A percentile compares a stretch with the other conserved stretches of the same genome.
These are phyloP conservation scores for Desmodus rotundus DNA, from an alignment of 2,113 vertebrate genomes.

Conservation along the genomic window DNA sequence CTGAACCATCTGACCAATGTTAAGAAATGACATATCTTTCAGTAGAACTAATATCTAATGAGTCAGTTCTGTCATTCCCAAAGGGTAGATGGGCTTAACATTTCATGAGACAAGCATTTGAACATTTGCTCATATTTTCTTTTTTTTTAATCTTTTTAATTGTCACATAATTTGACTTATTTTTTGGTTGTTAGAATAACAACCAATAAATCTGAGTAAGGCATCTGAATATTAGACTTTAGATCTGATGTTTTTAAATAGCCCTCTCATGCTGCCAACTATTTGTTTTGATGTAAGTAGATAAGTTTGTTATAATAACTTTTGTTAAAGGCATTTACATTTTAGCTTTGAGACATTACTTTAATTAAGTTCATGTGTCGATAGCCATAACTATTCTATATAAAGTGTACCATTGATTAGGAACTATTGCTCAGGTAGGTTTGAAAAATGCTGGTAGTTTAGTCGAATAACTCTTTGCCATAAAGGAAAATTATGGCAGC, in stretches of 20 bases:
- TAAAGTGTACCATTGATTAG: background rate
- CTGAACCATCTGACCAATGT: background rate
- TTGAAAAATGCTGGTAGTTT: background rate
- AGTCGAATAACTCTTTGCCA: slow-evolving; percentile 13
- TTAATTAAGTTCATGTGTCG: slow-evolving; percentile 48
- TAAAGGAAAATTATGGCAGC: background rate
- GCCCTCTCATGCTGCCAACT: background rate
- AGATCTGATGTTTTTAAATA: slow-evolving; percentile 28
- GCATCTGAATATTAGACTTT: background rate
- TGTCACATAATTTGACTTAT: slow-evolving; percentile 16
- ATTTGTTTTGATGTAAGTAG: slow-evolving; percentile 29
- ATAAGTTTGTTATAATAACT: background rate
- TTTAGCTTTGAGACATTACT: slow-evolving; percentile 39
- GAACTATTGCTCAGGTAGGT: background rate
- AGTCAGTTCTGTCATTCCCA: background rate
- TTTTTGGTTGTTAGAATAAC: background rate
- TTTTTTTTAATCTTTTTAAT: background rate
- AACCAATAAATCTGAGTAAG: background rate
- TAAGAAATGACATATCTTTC: background rate
- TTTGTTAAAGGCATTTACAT: background rate
- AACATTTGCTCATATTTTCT: background rate
- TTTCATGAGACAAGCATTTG: background rate
- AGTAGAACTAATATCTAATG: background rate
- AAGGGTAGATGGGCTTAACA: background rate
- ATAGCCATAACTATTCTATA: background rate